Base-by-base conservation (phyloP, 1,140 invertebrate genomes). In the Lucilia sericata region DNA sequence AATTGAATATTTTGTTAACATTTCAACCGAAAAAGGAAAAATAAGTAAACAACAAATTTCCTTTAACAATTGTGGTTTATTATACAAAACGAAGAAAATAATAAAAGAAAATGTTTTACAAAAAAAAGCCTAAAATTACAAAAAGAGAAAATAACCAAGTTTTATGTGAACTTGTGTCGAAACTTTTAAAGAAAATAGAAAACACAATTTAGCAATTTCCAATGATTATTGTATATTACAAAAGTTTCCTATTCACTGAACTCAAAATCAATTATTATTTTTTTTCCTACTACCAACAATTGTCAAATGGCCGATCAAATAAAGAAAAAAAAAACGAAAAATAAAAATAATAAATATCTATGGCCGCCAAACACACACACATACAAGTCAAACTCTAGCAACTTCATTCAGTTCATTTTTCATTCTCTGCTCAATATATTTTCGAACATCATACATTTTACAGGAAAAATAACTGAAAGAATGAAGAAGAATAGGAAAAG, bases 231-330 rank as follows among this genome's bases (percentile, higher is more conserved):
- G 51, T 55, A 55, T 55, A 55, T 55, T 42, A 42, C 42, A 42
- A 55, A 55, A 55, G 51, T 55, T 55, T 55, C 17, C 51, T 55
- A 55, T 55, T 55, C 51, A 55, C 13, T 55, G 51, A 55, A 17
- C 51, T 55, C 51, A 55, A 55, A 55, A 55, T 55, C 51, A 55
- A 55, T 55, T 55, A 55, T 55, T 55, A n/a, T 55, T n/a, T 17
- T 12, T 55, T 55, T 42, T 14, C 17, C 17, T 14, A 12, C 1
- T 55, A 1, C 17, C 51, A 55, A 55, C 51, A 55, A 55, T 55
- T 55, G 51, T 55, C 51, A 55, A 55, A 55, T 55, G 51, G 51
- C 51, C 51, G 51, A 55, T n/a, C 51, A 55, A 55, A 55, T 55
- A n/a, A 55, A 55, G 1, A 55, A 55, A 12, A 2, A 55, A 55